Evolutionary conservation across 2,113 vertebrate species (phyloP), one percentile per base, ranked within the genome.

Genomic region (Tautogolabrus adspersus): DNA sequence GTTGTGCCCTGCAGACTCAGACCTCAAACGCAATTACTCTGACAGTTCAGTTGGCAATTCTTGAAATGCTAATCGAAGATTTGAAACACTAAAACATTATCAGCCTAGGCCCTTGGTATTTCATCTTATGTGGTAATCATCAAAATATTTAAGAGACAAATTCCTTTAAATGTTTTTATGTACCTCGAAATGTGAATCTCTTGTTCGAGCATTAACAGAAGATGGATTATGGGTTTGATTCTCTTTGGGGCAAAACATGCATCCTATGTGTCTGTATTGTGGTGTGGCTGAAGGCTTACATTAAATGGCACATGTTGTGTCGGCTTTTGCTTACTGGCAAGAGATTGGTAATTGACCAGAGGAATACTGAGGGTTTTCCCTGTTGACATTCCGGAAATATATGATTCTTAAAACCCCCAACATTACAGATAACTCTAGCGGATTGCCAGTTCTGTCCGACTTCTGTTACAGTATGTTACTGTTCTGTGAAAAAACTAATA

Each of bases 241-340:
- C 44, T 34, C 5, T 34, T 34, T 34, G 30, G 30, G 30, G 30
- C 30, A 34, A 6, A 34, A 40, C 22, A 15, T 37, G n/a, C 34
- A 40, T n/a, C 22, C 73, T 13, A 21, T 55, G 40, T 13, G 71
- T 16, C 42, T 59, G 12, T 23, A 49, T 77, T 71, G 60, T 81
- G 4, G 10, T 46, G 11, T 42, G 40, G 30, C 30, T 42, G 6
- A 42, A 10, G 10, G 40, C 30, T 34, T 34, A 34, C 30, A 42
- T 9, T 42, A 11, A 1, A 11, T 42, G 7, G 40, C 40, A 42
- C 11, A 10, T 42, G 9, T 42, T 10, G 8, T 42, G 40, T 42
- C 11, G 3, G 40, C 40, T 42, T 42, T 42, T 10, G 10, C 40
- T 42, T 42, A 1, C 11, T 42, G 11, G 40, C 10, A 10, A 42